Conservation (phyloP, 30 jellyfish, hydroid and myxozoan species). For the Calvadosia cruxmelitensis region DNA sequence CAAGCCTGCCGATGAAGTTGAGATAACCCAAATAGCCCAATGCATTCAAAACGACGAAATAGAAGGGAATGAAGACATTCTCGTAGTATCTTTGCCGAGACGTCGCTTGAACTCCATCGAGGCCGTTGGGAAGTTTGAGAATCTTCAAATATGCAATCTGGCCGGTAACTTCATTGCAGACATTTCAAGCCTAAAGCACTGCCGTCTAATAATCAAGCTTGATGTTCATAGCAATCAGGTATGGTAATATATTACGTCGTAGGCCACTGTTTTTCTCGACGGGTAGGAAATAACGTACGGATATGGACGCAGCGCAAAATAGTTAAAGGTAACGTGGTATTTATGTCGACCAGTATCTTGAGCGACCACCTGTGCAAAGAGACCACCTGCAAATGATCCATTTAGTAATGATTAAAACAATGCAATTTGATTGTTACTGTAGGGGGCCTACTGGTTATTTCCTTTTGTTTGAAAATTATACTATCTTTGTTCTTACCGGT, state of each 20-base stretch:
- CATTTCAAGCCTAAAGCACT: constrained; percentile 23
- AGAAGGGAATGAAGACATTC: neutral
- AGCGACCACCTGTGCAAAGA: neutral
- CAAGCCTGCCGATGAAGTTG: too few relatives aligned
- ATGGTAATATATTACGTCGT: neutral
- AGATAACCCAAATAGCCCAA: too few relatives aligned
- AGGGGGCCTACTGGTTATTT: too few relatives aligned
- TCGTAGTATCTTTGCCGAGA: neutral
- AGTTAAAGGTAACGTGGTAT: neutral
- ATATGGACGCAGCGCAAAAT: neutral
- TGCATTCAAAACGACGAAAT: too few relatives aligned
- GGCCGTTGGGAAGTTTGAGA: neutral
- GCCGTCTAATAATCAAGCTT: constrained; percentile 29
- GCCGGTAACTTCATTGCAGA: constrained; percentile 35
- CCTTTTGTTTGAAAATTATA: too few relatives aligned
- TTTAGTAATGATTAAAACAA: too few relatives aligned
- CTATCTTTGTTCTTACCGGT: too few relatives aligned
- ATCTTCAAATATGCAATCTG: constrained; percentile 47
- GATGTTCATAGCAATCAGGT: constrained; percentile 81
- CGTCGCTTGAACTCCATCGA: too few relatives aligned
- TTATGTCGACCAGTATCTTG: neutral
- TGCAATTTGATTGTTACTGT: too few relatives aligned
- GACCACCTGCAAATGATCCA: too few relatives aligned
- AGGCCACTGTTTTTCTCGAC: neutral
- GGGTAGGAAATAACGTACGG: too few relatives aligned